Evolutionary conservation across 2,888 invertebrate species (phyloP), one percentile per base, ranked within the genome.

Genomic region (Tuberolachnus salignus): DNA sequence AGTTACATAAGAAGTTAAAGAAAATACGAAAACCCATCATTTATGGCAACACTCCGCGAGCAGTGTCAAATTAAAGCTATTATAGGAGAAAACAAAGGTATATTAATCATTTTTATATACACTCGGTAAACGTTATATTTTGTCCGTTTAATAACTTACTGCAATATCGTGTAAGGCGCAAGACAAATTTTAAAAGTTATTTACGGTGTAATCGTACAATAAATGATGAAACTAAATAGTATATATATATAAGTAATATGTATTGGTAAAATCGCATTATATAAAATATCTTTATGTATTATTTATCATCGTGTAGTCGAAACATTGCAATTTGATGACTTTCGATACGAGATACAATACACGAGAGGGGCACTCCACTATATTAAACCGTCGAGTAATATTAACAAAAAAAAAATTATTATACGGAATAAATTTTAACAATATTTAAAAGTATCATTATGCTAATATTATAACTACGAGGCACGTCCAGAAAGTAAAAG

Each of bases 21-120:
- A 57, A 44, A 70, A 70, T 44, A 57, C 16, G 21, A 70, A 57
- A 70, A 57, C 57, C 70, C 44, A 70, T 70, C 57, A 70, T 21
- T 70, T 70, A 70, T n/a, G 21, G 57, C 16, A 70, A 57, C 55
- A 70, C 57, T 70, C 16, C 4, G 55, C 11, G 8, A n/a, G 34
- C 6, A 34, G 3, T 3, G 6, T 34, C 34, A 44, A 70, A 57
- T 70, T 70, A 70, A 70, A 55, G 42, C 16, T 42, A 14, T 34
- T 34, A 34, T 13, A 34, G 34, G 23, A 57, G 57, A 57, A 57
- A 57, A 70, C 44, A 70, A 44, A 57, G 55, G 19, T 70, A 70
- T 34, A 34, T 70, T 55, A 55, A 70, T 70, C 70, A 70, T 70
- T 70, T 44, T 70, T 70, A 11, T 34, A 34, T 3, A 55, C 11